phyloP scores from a whole-genome alignment of 2,888 invertebrate species.

The Lottia gigantea region DNA sequence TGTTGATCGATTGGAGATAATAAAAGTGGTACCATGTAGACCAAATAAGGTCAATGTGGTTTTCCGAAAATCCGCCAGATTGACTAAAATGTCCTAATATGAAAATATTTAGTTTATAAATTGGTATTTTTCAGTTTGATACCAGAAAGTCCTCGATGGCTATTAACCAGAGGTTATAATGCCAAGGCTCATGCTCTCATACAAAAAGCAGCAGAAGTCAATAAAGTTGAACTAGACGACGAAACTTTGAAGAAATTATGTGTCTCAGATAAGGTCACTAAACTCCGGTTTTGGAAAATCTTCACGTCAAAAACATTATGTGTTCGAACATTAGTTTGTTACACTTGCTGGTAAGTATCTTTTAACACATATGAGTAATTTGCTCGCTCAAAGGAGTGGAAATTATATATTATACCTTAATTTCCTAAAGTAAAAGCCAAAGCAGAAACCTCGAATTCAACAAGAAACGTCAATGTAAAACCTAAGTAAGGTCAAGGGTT shows the following conservation, averaged over 20 bases:
- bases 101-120: not conserved
- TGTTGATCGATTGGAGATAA: too few relatives aligned
- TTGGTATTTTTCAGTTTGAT: not conserved
- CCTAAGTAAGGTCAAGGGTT: too few relatives aligned
- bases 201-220: not conserved
- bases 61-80: too few relatives aligned
- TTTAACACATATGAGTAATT: too few relatives aligned
- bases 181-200: not conserved
- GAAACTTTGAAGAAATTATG: not conserved
- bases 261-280: not conserved
- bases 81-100: too few relatives aligned
- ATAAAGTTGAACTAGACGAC: not conserved
- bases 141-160: slow-evolving; percentile 8
- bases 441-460: too few relatives aligned
- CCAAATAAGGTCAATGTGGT: too few relatives aligned
- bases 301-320: not conserved
- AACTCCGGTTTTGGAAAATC: not conserved
- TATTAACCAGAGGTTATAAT: not conserved
- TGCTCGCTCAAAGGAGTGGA: too few relatives aligned
- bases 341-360: not conserved
- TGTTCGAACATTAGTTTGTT: not conserved
- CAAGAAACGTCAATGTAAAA: too few relatives aligned
- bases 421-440: too few relatives aligned
- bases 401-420: too few relatives aligned
- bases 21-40: too few relatives aligned